Evolutionary conservation across 2,797 vertebrate species (phyloP).

Genomic region (Enteromius unitaeniatus): DNA sequence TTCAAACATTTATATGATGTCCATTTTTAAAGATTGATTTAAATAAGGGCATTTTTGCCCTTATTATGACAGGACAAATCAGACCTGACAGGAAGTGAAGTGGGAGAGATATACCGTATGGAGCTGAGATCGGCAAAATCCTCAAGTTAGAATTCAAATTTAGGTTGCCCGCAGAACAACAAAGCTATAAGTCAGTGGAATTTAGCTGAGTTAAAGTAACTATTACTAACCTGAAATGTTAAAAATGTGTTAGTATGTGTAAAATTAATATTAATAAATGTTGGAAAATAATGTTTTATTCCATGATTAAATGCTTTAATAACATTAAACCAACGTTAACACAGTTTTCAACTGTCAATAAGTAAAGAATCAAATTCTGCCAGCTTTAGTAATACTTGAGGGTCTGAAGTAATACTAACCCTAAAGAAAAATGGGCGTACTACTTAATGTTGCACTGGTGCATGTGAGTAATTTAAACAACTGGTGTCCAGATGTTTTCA

Average conservation of each 20-base stretch:
- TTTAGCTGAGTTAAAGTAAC: neutral
- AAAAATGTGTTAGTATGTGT: neutral
- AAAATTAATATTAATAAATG: neutral
- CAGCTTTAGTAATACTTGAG: neutral
- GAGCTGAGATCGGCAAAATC: neutral
- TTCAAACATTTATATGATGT: neutral
- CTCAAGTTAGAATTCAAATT: neutral
- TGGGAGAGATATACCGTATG: neutral
- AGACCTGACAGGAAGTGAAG: too few species aligned
- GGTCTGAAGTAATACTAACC: neutral
- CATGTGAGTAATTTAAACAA: slow-evolving; percentile 14
- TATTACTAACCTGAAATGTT: neutral
- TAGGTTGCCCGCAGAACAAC: neutral
- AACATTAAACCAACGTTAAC: neutral
- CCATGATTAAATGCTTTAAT: too few species aligned
- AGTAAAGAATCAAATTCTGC: neutral
- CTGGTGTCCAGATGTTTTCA: slow-evolving; percentile 27
- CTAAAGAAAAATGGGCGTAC: slow-evolving; percentile 4
- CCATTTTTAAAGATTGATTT: neutral
- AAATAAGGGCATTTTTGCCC: too few species aligned
- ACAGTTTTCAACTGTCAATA: neutral
- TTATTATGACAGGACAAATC: neutral
- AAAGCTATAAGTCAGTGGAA: neutral
- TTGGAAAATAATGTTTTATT: neutral
- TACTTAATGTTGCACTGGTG: slow-evolving; percentile 13